phyloP scores from a whole-genome alignment of 2,797 vertebrate species.

The Hyperoplus immaculatus region DNA sequence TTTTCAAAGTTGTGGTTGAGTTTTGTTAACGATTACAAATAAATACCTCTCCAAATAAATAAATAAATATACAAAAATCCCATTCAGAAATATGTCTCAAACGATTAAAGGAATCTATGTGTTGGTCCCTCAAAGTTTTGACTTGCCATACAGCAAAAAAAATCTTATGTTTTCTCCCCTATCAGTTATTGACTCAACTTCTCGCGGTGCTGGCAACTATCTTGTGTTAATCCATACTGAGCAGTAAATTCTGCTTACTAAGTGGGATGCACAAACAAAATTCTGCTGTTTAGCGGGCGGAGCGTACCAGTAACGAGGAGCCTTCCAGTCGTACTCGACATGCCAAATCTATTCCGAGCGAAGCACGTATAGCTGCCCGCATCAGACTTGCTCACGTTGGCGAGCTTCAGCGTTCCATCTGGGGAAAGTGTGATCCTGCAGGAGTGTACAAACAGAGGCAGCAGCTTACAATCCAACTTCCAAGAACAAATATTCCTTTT shows the following conservation, averaged over 20 bases:
- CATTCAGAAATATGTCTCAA: neutral
- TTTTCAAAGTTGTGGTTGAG: neutral
- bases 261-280: conserved; percentile 48
- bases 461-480: conserved; percentile 21
- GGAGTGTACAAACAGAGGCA: conserved; percentile 48
- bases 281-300: conserved; percentile 36
- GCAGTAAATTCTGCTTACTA: conserved; percentile 71
- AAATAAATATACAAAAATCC: neutral
- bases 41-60: neutral
- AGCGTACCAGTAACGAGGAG: conserved; percentile 91
- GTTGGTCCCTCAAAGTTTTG: conserved; percentile 23
- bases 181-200: conserved; percentile 64
- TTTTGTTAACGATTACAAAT: neutral
- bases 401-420: conserved; percentile 90
- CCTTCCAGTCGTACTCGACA: conserved; percentile 90
- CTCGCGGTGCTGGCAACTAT: conserved; percentile 40
- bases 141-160: conserved; percentile 38
- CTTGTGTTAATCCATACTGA: conserved; percentile 60
- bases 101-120: conserved; percentile 12
- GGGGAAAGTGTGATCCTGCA: conserved; percentile 88
- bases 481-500: conserved; percentile 21
- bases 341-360: conserved; percentile 94
- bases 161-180: conserved; percentile 51
- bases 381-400: conserved; percentile 92
- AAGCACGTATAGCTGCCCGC: conserved; percentile 92